phyloP scores from a whole-genome alignment of 1,140 invertebrate species.

The Papilio polytes region DNA sequence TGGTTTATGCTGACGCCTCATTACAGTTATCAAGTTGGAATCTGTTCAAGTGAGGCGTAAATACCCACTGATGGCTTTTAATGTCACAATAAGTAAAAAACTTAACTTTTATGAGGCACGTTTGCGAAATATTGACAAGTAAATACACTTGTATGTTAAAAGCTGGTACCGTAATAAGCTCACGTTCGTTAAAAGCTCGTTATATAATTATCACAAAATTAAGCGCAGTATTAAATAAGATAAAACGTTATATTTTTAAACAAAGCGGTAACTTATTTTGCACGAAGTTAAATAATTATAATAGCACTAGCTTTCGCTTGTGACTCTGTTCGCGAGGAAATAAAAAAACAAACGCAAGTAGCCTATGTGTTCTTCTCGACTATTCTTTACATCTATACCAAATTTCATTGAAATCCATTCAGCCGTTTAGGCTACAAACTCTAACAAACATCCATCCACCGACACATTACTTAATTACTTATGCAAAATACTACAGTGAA shows the following conservation, averaged over 20 bases:
- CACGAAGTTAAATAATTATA: background rate
- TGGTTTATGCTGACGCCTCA: conserved; percentile 46
- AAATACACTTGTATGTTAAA: background rate
- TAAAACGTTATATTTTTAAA: background rate
- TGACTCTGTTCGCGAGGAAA: too few species aligned
- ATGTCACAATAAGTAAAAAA: conserved; percentile 11
- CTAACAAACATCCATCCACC: too few species aligned
- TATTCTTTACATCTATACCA: too few species aligned
- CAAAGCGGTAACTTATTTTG: background rate
- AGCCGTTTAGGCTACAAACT: too few species aligned
- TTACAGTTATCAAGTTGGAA: conserved; percentile 27
- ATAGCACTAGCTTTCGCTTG: background rate
- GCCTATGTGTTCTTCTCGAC: too few species aligned
- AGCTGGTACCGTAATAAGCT: background rate
- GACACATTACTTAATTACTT: too few species aligned
- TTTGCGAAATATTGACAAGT: conserved; percentile 26
- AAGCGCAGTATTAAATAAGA: conserved; percentile 5
- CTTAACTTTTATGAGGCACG: background rate
- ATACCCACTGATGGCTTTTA: background rate
- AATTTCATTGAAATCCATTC: too few species aligned
- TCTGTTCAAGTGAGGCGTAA: conserved; percentile 7
- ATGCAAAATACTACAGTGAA: too few species aligned
- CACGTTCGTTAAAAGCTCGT: conserved; percentile 1
- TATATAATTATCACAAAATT: conserved; percentile 25
- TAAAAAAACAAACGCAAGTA: too few species aligned